These are phyloP conservation scores for Lasioglossum villosulum DNA, from an alignment of 2,888 invertebrate genomes.

Conservation along the genomic window DNA sequence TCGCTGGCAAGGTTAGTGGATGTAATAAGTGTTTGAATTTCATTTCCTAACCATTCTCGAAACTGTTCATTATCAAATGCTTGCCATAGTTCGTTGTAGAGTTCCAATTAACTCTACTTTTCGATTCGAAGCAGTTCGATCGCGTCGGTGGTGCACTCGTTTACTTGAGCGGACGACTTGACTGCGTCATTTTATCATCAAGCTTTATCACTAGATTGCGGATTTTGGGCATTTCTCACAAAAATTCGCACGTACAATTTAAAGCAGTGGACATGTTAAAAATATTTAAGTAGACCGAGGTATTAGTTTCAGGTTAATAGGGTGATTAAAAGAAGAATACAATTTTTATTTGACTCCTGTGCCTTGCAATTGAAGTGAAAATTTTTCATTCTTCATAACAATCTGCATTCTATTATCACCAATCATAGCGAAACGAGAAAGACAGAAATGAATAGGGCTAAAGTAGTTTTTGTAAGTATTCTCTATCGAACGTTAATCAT, in stretches of 20 bases:
- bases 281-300: too few species aligned
- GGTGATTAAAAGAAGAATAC: too few species aligned
- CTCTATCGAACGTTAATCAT: not conserved
- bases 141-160: not conserved
- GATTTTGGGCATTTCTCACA: too few species aligned
- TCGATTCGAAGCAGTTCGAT: not conserved
- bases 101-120: not conserved
- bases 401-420: too few species aligned
- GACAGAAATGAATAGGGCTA: not conserved
- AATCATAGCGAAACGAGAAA: not conserved
- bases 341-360: too few species aligned
- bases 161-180: not conserved
- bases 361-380: too few species aligned
- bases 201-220: not conserved
- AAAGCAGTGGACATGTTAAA: too few species aligned
- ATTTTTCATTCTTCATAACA: too few species aligned
- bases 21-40: not conserved
- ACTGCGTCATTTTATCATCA: not conserved
- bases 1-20: conserved; percentile 59
- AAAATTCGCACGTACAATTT: too few species aligned
- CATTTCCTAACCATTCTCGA: not conserved
- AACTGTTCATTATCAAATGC: not conserved
- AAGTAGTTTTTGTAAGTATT: not conserved
- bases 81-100: not conserved
- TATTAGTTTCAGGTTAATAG: too few species aligned